Conservation (phyloP, 2,888 invertebrate species). For the Polyommatus iphigenia region DNA sequence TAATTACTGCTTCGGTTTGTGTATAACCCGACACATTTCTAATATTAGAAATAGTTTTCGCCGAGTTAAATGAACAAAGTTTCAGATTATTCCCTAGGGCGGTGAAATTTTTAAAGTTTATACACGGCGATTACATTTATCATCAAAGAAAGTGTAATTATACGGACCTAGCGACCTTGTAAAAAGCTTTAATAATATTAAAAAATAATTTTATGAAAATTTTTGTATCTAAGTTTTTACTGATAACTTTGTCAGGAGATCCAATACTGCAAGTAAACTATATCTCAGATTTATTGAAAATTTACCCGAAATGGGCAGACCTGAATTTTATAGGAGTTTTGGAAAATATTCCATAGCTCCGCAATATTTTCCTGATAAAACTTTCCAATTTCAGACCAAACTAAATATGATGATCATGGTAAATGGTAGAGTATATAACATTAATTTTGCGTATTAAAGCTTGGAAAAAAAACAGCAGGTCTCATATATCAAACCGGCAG, state of each 20-base stretch:
- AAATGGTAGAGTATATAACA: background rate
- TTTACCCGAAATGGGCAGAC: too few species aligned
- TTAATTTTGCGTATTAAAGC: background rate
- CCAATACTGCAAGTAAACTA: too few species aligned
- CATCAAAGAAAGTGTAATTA: constrained; percentile 12
- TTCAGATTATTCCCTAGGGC: constrained; percentile 38
- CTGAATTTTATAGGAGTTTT: too few species aligned
- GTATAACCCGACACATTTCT: constrained; percentile 37
- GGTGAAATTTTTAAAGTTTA: constrained; percentile 31
- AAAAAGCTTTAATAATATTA: background rate
- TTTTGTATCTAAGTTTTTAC: too few species aligned
- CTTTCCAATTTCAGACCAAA: too few species aligned
- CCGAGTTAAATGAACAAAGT: constrained; percentile 42
- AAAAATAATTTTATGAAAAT: background rate
- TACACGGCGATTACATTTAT: constrained; percentile 7
- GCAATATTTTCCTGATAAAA: too few species aligned
- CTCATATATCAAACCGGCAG: constrained; percentile 10
- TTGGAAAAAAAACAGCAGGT: background rate
- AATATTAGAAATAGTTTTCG: constrained; percentile 41
- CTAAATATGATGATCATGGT: background rate
- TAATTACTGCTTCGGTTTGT: constrained; percentile 39
- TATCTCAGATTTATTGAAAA: too few species aligned
- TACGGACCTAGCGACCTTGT: background rate
- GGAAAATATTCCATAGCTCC: too few species aligned
- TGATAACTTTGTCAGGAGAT: too few species aligned